Conservation (phyloP, 1,140 invertebrate genomes). For the Philotrypesis tridentata region DNA sequence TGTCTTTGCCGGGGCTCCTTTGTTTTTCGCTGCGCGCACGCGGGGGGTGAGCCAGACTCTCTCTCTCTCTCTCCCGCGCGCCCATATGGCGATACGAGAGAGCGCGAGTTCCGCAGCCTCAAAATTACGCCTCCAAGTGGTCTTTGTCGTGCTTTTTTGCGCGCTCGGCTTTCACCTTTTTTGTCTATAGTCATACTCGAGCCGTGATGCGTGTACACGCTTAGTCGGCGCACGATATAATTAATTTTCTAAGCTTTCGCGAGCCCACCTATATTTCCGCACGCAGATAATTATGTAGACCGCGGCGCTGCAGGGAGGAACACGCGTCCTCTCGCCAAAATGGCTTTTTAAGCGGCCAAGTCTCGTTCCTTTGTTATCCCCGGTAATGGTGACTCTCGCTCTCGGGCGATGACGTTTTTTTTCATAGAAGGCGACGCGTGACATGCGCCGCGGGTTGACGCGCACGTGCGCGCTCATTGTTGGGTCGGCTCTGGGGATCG, state of each 20-base stretch:
- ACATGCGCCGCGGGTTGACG: neutral
- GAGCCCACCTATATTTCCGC: no score
- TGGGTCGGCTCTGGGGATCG: neutral
- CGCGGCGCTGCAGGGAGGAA: neutral
- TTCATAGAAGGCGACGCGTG: neutral
- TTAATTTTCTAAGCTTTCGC: slow-evolving; percentile 26
- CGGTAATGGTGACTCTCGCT: no score
- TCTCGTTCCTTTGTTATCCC: no score
- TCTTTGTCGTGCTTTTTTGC: slow-evolving; percentile 14
- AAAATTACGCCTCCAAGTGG: slow-evolving; percentile 35
- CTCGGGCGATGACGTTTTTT: neutral
- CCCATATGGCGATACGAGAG: slow-evolving; percentile 31
- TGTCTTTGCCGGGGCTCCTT: slow-evolving; percentile 36
- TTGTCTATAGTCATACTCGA: neutral
- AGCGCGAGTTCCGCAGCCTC: slow-evolving; percentile 16
- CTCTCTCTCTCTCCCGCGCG: no score
- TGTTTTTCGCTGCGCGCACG: neutral
- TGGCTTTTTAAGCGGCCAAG: slow-evolving; percentile 27
- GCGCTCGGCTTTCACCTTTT: slow-evolving; percentile 6
- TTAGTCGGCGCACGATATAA: slow-evolving; percentile 19
- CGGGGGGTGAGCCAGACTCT: neutral
- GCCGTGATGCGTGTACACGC: neutral
- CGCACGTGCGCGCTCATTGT: neutral
- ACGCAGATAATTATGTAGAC: no score
- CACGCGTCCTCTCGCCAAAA: neutral